Percentiles rank a stretch among this genome's conserved stretches.
These are phyloP conservation scores for Spisula solida DNA, from an alignment of 2,888 invertebrate species.

Conservation along the genomic window DNA sequence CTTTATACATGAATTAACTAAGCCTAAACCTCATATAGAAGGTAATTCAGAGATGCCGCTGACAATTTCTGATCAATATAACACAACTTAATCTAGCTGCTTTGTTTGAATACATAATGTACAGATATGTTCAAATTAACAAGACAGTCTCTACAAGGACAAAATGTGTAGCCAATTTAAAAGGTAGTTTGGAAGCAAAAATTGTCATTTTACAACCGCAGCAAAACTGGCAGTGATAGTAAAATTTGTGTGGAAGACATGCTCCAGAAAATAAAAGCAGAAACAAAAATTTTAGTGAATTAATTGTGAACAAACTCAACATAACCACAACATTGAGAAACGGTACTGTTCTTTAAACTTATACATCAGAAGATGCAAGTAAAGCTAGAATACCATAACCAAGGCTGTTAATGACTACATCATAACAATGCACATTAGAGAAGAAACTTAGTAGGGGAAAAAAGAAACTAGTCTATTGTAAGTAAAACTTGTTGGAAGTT, in stretches of 20 bases:
- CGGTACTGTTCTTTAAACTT: not conserved
- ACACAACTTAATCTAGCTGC: constrained; percentile 14
- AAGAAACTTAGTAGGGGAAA: not conserved
- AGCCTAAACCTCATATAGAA: not conserved
- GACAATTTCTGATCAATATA: constrained; percentile 37
- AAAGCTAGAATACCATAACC: not conserved
- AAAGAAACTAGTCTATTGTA: not conserved
- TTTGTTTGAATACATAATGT: not conserved
- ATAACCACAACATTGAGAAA: not conserved
- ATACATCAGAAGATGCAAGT: not conserved
- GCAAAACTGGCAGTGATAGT: constrained; percentile 7
- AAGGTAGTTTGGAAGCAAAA: not conserved
- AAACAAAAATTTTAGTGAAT: not conserved
- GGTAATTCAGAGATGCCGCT: constrained; percentile 9
- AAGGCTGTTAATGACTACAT: constrained; percentile 2
- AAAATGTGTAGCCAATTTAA: constrained; percentile 26
- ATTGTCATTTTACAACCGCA: not conserved
- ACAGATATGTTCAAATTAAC: constrained; percentile 7
- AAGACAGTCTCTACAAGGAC: not conserved
- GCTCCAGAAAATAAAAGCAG: constrained; percentile 1
- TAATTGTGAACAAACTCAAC: not conserved
- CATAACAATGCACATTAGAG: not conserved
- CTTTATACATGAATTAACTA: not conserved
- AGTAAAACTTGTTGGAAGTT: not conserved
- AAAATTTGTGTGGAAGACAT: constrained; percentile 4